Evolutionary conservation across 2,888 invertebrate genomes (phyloP), one percentile per base, ranked within the genome.

Genomic region (Zootermopsis nevadensis): DNA sequence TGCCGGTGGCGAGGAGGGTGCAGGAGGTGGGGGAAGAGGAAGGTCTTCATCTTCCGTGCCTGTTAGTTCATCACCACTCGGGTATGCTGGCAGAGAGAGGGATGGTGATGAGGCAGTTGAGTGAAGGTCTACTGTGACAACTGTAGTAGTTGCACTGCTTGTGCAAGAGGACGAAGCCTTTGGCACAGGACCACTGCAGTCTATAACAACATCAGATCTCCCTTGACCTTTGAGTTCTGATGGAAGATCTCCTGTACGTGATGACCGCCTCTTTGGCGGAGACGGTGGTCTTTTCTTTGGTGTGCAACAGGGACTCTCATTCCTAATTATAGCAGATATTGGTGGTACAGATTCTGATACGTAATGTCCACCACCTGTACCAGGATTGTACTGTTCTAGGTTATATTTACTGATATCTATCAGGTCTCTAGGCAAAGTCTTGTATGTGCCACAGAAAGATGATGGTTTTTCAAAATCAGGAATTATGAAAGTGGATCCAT

Each of bases 281-380:
- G 95, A 95, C 0, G 96, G 96, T 0, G 96, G 96, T 80, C 96
- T 94, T 87, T 96, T 93, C 69, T 94, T 82, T 76, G 83, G 81
- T 38, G 83, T 81, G 72, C 83, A 60, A 30, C 80, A 42, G 35
- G 84, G 72, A 76, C 60, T 60, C 15, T 82, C 82, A 55, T n/a
- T 60, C 24, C 76, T 77, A 53, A 60, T 69, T 38, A 38, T 38
- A 42, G 35, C 10, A 12, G 74, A 35, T 48, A 53, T 24, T 67
- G 66, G 74, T 79, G 79, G 31, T 60, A 38, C 42, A 7, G 33
- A 67, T 24, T 81, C 81, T 31, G 42, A 38, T 35, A 72, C 24
- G 35, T 82, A 82, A 27, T 6, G 30, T 33, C 83, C 81, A 33
- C 81, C 69, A 74, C 79, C 79, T 8, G 79, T 67, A 67, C 80